Conservation (phyloP, 1,140 invertebrate species). For the Drosophila nebulosa region DNA sequence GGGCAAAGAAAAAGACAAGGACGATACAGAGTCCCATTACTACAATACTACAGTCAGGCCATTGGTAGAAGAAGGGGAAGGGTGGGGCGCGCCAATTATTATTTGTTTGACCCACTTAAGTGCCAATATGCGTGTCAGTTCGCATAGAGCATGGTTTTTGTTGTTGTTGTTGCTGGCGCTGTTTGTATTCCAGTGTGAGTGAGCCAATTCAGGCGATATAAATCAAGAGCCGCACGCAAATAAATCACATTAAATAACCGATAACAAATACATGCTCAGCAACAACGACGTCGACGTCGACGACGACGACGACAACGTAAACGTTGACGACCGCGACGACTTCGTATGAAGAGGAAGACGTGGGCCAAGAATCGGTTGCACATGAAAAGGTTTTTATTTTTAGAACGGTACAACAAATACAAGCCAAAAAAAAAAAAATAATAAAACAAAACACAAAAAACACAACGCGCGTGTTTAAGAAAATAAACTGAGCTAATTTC, state of each 20-base stretch:
- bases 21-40: conserved; percentile 3
- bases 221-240: conserved; percentile 77
- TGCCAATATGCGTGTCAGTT: conserved; percentile 65
- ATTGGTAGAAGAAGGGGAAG: not conserved
- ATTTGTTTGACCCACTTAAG: conserved; percentile 69
- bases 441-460: conserved; percentile 39
- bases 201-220: conserved; percentile 54
- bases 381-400: conserved; percentile 7
- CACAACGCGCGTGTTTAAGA: conserved; percentile 23
- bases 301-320: not conserved
- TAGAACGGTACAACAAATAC: conserved; percentile 18
- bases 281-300: conserved; percentile 15
- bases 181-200: conserved; percentile 5
- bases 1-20: conserved; percentile 20
- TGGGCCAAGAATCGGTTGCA: not conserved
- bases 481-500: conserved; percentile 8
- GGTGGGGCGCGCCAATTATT: conserved; percentile 63
- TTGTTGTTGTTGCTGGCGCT: conserved; percentile 24
- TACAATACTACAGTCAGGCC: not conserved
- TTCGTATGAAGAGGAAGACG: not conserved
- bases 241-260: conserved; percentile 78
- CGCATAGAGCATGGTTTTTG: conserved; percentile 26
- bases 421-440: conserved; percentile 40
- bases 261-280: conserved; percentile 65
- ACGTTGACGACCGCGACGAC: not conserved